phyloP scores from a whole-genome alignment of 2,113 vertebrate genomes.

The Sarotherodon lohbergeri region DNA sequence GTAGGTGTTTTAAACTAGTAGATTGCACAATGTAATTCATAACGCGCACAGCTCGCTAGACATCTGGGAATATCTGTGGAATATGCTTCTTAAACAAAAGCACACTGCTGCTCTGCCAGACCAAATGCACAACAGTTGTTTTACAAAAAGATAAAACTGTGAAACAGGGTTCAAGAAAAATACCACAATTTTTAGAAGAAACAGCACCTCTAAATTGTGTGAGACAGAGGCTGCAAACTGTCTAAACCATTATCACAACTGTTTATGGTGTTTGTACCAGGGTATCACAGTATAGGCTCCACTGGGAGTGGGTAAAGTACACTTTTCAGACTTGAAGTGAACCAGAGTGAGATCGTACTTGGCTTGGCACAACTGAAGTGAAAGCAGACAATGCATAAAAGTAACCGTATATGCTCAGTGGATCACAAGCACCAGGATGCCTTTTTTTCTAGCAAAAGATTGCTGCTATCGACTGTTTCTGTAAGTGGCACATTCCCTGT shows the following conservation, averaged over 20 bases:
- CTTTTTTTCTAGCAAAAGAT: not conserved
- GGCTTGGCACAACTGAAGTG: not conserved
- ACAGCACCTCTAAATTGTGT: not conserved
- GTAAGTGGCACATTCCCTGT: not conserved
- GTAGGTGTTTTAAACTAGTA: not conserved
- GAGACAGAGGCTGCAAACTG: not conserved
- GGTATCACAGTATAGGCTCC: not conserved
- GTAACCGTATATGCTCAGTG: not conserved
- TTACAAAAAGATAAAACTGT: not conserved
- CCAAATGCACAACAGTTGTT: not conserved
- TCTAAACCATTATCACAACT: not conserved
- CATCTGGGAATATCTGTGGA: not conserved
- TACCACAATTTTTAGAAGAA: not conserved
- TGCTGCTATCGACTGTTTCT: not conserved
- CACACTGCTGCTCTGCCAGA: not conserved
- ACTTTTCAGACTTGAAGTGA: not conserved
- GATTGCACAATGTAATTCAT: not conserved
- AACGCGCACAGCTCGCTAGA: not conserved
- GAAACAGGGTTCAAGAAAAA: not conserved
- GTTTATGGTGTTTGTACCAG: not conserved
- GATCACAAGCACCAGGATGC: not conserved
- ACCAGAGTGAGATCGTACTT: not conserved
- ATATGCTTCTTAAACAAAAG: not conserved
- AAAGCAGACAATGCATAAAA: not conserved
- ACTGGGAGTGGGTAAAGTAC: not conserved